Conservation (phyloP, 2,113 vertebrate species). For the Thalassarche chlororhynchos region DNA sequence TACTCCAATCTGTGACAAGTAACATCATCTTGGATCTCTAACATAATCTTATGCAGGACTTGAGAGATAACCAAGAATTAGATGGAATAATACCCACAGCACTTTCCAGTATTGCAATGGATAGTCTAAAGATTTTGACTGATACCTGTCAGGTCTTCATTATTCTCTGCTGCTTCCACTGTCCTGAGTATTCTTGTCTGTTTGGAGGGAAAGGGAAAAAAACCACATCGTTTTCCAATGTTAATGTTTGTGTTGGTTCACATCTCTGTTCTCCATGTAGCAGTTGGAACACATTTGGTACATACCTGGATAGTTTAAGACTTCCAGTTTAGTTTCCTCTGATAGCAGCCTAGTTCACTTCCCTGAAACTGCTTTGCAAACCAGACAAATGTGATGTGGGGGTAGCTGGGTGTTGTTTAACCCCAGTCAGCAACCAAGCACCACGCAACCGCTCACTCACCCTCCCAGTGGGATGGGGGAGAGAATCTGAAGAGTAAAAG, state of each 20-base stretch:
- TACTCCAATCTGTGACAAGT: neutral
- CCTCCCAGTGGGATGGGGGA: too few species aligned
- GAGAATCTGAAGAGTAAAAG: too few species aligned
- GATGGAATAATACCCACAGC: neutral
- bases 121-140: neutral
- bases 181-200: neutral
- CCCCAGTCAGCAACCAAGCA: too few species aligned
- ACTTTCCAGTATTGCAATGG: neutral
- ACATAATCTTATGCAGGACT: too few species aligned
- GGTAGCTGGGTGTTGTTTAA: neutral
- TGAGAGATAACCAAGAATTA: neutral
- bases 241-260: neutral
- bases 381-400: neutral
- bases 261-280: neutral
- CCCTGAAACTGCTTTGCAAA: neutral
- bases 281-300: neutral
- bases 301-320: neutral
- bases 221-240: fast-evolving
- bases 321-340: neutral
- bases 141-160: neutral
- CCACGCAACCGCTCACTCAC: too few species aligned
- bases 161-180: neutral
- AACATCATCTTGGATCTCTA: neutral
- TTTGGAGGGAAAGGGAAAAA: neutral
- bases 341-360: neutral